These are phyloP conservation scores for Drosophila sucinea DNA, from an alignment of 1,140 invertebrate species.

Conservation along the genomic window DNA sequence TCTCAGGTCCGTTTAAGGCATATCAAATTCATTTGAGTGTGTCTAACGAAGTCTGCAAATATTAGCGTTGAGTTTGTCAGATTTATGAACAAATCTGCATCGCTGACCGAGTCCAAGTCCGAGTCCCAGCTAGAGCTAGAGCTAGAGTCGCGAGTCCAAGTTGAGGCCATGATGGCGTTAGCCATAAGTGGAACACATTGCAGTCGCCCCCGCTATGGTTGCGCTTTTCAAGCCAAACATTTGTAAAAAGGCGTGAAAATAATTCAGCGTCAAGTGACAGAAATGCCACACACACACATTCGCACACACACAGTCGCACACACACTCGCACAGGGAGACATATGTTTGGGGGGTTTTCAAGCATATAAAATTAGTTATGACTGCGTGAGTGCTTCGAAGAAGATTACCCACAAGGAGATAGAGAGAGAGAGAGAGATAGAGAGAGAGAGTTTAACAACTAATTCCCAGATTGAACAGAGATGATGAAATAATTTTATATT, in stretches of 20 bases:
- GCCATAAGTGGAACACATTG: slow-evolving; percentile 74
- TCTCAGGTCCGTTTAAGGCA: slow-evolving; percentile 71
- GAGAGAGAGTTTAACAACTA: too few species aligned
- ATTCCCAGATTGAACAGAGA: too few species aligned
- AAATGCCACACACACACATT: slow-evolving; percentile 74
- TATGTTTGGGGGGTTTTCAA: neutral
- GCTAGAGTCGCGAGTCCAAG: slow-evolving; percentile 40
- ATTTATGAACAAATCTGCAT: slow-evolving; percentile 82
- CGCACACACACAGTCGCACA: neutral
- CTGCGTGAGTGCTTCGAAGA: slow-evolving; percentile 2
- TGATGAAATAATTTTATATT: too few species aligned
- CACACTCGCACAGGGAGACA: neutral
- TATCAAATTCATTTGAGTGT: slow-evolving; percentile 82
- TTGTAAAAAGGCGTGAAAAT: slow-evolving; percentile 82
- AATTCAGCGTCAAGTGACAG: slow-evolving; percentile 82
- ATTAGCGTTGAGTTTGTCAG: slow-evolving; percentile 81
- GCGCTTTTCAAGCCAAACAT: slow-evolving; percentile 75
- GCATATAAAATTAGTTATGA: neutral
- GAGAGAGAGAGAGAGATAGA: too few species aligned
- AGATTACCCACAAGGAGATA: neutral
- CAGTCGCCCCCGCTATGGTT: slow-evolving; percentile 72
- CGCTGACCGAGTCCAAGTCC: slow-evolving; percentile 53
- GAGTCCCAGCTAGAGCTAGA: neutral
- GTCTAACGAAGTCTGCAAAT: slow-evolving; percentile 81
- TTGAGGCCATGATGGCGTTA: slow-evolving; percentile 58